These are phyloP conservation scores for Platycheirus albimanus DNA, from an alignment of 2,888 invertebrate species.

Conservation along the genomic window DNA sequence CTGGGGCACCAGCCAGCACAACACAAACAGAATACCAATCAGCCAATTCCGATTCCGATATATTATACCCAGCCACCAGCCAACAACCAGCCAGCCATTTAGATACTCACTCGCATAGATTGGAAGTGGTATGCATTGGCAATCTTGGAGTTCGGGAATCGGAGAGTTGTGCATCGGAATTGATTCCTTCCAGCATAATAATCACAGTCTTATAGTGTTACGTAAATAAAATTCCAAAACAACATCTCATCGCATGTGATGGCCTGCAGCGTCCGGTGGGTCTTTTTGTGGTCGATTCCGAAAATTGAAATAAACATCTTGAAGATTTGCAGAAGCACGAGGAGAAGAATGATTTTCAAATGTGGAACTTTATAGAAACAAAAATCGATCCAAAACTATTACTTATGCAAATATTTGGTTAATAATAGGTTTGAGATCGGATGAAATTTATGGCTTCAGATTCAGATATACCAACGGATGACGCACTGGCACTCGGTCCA, in stretches of 20 bases:
- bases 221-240: conserved; percentile 58
- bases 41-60: conserved; percentile 29
- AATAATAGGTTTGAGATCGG: conserved; percentile 45
- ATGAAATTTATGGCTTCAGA: conserved; percentile 5
- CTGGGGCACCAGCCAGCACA: too few relatives aligned
- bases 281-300: neutral
- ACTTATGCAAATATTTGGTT: conserved; percentile 64
- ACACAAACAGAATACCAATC: conserved; percentile 64
- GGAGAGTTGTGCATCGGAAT: conserved; percentile 56
- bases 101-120: neutral
- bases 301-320: neutral
- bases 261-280: conserved; percentile 29
- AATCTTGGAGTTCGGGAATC: too few relatives aligned
- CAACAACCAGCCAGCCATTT: too few relatives aligned
- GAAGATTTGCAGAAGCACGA: conserved; percentile 23
- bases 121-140: neutral
- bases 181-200: conserved; percentile 58
- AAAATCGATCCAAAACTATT: conserved; percentile 44
- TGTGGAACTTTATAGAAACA: conserved; percentile 8
- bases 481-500: conserved; percentile 13
- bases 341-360: neutral
- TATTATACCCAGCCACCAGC: too few relatives aligned
- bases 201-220: conserved; percentile 55
- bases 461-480: too few relatives aligned
- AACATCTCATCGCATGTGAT: conserved; percentile 52